Base-by-base conservation (phyloP, 2,797 vertebrate species). In the Enoplosus armatus region DNA sequence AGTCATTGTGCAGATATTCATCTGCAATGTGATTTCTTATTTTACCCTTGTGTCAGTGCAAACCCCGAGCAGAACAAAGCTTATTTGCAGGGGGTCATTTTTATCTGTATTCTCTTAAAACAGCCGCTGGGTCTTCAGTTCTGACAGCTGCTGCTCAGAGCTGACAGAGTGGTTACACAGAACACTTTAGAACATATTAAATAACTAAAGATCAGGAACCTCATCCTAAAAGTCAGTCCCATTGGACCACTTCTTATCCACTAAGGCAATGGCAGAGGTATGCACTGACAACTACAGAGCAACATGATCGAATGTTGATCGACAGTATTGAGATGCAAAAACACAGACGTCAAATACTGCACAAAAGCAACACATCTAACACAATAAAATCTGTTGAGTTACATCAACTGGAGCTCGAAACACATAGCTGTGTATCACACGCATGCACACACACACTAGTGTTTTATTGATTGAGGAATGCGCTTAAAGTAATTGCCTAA, bases 401-500 rank as follows among this genome's bases (percentile, higher is more conserved):
- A 15, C 24, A 56, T 59, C 15, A 11, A 62, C 6, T 64, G 35
- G 56, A 65, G 39, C 35, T 68, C 39, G 59, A 63, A 55, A 58
- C 26, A 64, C 48, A 62, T 8, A 29, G 50, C 69, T 39, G 27
- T 27, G 47, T 41, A 20, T n/a, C 45, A 56, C 69, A 60, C n/a
- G 24, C 18, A 6, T 6, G 7, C 22, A 45, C 16, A 29, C 72
- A 45, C 62, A 72, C 31, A 71, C 61, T 58, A 56, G 82, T 70
- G 54, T 84, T 80, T 70, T 89, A 94, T 93, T 90, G 93, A 93
- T 93, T 90, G 69, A 84, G 65, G 83, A 90, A 86, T 89, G 80
- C 48, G 85, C 89, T 91, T 90, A 86, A 92, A 90, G 90, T 92
- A 93, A 93, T 93, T 92, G 90, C 86, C 81, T 89, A 71, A 87